These are phyloP conservation scores for Scotopteryx bipunctaria DNA, from an alignment of 2,888 invertebrate species.

Conservation along the genomic window DNA sequence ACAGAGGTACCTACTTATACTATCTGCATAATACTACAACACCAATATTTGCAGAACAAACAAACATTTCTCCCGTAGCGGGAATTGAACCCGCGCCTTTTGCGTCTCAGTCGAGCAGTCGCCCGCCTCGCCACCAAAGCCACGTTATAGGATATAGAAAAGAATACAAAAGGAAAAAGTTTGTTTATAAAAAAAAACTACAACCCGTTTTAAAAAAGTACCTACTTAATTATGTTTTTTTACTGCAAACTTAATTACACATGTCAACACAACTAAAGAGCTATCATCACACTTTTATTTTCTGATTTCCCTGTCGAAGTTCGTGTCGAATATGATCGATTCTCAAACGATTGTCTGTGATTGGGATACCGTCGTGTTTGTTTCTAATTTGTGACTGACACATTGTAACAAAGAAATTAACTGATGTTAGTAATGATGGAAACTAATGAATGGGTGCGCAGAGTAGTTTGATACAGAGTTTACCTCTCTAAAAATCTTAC, in stretches of 20 bases:
- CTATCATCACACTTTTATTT: conserved; percentile 53
- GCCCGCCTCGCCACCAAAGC: too few species aligned
- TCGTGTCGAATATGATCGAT: conserved; percentile 71
- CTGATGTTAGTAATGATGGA: conserved; percentile 77
- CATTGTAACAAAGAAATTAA: conserved; percentile 81
- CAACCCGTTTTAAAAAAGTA: too few species aligned
- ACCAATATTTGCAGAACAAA: too few species aligned
- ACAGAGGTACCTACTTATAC: too few species aligned
- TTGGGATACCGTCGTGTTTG: conserved; percentile 60
- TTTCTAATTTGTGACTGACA: conserved; percentile 80
- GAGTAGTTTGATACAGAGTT: conserved; percentile 46
- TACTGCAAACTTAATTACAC: conserved; percentile 22
- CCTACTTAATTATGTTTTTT: background rate
- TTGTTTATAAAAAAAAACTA: too few species aligned
- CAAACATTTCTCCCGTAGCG: too few species aligned
- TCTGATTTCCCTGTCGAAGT: conserved; percentile 58
- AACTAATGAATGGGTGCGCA: conserved; percentile 66
- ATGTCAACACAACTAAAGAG: conserved; percentile 36
- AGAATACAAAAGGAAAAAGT: too few species aligned
- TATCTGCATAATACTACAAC: too few species aligned
- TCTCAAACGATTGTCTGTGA: conserved; percentile 68
- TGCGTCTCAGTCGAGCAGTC: too few species aligned
- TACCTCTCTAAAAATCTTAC: too few species aligned
- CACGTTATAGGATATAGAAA: too few species aligned
- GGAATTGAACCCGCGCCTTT: too few species aligned